These are phyloP conservation scores for Python bivittatus DNA, from an alignment of 2,113 vertebrate species.

Conservation along the genomic window DNA sequence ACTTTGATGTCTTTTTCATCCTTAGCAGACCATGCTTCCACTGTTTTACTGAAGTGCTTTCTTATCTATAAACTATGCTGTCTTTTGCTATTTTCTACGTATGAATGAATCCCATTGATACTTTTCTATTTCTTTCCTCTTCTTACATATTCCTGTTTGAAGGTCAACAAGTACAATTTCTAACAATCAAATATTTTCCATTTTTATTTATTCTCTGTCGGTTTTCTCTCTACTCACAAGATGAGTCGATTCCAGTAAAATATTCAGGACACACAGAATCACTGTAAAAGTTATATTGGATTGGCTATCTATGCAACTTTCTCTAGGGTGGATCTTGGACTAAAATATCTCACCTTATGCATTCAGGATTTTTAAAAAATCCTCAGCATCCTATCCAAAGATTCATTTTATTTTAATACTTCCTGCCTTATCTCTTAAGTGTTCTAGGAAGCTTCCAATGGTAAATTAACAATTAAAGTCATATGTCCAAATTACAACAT, in stretches of 20 bases:
- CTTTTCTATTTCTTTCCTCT: not conserved
- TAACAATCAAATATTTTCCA: not conserved
- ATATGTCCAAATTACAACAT: not conserved
- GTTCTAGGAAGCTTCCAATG: not conserved
- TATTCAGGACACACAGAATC: not conserved
- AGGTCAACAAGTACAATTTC: not conserved
- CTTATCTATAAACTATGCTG: not conserved
- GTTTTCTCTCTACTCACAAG: not conserved
- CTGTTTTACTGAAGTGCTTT: not conserved
- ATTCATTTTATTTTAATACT: not conserved
- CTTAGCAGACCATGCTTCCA: not conserved
- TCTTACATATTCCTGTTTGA: not conserved
- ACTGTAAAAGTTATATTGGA: not conserved
- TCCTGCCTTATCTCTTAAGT: not conserved
- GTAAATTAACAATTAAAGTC: not conserved
- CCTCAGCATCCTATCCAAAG: not conserved
- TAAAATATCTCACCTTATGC: not conserved
- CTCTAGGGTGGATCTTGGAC: not conserved
- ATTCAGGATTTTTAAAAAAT: not conserved
- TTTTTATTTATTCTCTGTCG: not conserved
- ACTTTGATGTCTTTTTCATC: not conserved
- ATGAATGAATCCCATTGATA: not conserved
- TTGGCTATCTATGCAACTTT: not conserved
- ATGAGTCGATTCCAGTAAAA: not conserved
- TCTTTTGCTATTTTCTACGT: not conserved